Conservation (phyloP, 1,140 invertebrate genomes). For the Aphaenogaster ashmeadi region DNA sequence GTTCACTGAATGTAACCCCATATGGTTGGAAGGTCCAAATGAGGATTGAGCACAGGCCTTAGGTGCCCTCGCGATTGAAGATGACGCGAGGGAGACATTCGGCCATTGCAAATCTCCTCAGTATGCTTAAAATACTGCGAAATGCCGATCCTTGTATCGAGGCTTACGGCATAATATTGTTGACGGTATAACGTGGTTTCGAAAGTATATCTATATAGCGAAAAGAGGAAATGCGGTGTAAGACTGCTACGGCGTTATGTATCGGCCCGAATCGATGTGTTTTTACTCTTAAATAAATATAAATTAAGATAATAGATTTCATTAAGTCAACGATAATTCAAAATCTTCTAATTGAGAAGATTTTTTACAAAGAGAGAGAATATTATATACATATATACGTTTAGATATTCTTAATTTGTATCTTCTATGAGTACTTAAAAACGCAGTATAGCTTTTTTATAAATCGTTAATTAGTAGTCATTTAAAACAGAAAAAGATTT, state of each 20-base stretch:
- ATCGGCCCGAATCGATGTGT: slow-evolving; percentile 60
- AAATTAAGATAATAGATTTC: slow-evolving; percentile 4
- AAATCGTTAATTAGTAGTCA: neutral
- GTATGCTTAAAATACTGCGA: slow-evolving; percentile 69
- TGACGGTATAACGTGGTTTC: slow-evolving; percentile 68
- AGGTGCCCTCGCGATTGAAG: neutral
- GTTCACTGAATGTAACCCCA: slow-evolving; percentile 64
- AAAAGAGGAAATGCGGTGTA: slow-evolving; percentile 49
- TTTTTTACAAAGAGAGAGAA: neutral
- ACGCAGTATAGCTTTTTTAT: neutral
- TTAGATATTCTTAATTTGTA: neutral
- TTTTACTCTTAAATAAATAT: neutral
- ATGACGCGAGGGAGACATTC: slow-evolving; percentile 6
- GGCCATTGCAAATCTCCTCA: slow-evolving; percentile 58
- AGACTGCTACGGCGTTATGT: slow-evolving; percentile 53
- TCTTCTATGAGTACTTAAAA: neutral
- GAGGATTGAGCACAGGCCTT: slow-evolving; percentile 58
- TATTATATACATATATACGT: neutral
- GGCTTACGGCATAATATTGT: slow-evolving; percentile 74
- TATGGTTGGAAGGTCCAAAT: slow-evolving; percentile 77
- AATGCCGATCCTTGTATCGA: slow-evolving; percentile 73
- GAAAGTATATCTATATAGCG: slow-evolving; percentile 72
- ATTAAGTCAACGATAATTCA: neutral
- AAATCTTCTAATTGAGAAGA: neutral
- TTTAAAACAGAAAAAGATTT: neutral